These are phyloP conservation scores for Oedothorax gibbosus DNA, from an alignment of 1,140 invertebrate genomes.

Conservation along the genomic window DNA sequence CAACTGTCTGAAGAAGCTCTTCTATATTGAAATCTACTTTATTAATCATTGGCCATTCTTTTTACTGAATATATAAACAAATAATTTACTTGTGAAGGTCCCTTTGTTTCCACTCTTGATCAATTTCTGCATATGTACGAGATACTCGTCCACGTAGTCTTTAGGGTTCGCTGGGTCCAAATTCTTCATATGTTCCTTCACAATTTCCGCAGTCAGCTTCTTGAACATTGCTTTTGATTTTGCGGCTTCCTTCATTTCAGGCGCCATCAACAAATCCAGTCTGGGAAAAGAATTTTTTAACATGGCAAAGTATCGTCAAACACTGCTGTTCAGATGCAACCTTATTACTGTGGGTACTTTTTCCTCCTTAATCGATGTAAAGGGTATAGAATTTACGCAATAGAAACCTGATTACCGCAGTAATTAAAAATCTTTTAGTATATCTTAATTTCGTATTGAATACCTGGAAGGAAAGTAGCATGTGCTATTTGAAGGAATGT, in stretches of 20 bases:
- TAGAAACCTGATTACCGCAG: background rate
- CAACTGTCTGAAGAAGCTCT: too few relatives aligned
- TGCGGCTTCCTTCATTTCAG: background rate
- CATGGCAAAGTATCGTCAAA: background rate
- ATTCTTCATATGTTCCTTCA: background rate
- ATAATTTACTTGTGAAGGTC: background rate
- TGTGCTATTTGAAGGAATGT: too few relatives aligned
- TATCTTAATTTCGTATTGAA: background rate
- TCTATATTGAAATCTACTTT: too few relatives aligned
- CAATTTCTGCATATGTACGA: background rate
- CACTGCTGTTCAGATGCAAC: background rate
- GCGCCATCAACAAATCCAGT: background rate
- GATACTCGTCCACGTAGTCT: background rate
- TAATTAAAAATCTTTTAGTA: background rate
- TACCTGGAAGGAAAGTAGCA: too few relatives aligned
- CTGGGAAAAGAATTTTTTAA: background rate
- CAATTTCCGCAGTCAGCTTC: background rate
- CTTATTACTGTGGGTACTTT: background rate
- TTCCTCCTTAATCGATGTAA: background rate
- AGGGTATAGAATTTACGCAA: background rate
- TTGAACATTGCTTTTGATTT: background rate
- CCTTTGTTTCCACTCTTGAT: background rate
- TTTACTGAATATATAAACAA: too few relatives aligned
- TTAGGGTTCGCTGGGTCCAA: background rate
- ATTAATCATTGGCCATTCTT: too few relatives aligned